Base-by-base conservation (phyloP, 2,888 invertebrate genomes). In the Athripsodes cinereus region DNA sequence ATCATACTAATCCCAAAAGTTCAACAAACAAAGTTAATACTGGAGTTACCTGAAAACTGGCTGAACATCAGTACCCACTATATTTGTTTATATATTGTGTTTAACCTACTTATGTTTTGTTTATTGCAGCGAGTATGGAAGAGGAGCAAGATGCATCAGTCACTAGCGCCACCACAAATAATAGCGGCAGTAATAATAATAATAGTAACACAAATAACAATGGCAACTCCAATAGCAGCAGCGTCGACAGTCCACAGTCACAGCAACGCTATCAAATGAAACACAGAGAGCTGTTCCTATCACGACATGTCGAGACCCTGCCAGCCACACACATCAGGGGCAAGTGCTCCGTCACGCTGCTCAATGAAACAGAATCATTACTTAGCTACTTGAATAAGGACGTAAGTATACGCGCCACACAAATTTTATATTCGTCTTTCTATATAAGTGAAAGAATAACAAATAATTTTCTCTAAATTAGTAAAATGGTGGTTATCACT, bases 321-420 rank as follows among this genome's bases (percentile, higher is more conserved):
- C 96, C 98, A 62, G 98, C 98, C 66, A 98, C 97, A 62, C 95
- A 97, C 81, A 99, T 99, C 70, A 86, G 99, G 72, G 99, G 97
- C 76, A 99, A 99, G 83, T 99, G 99, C 81, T 90, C 92, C 68
- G 99, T 99, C 69, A 97, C 97, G 67, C 83, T 99, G 69, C 88
- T 99, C 78, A 98, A 98, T 81, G 99, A 99, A 83, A 96, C 97
- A 59, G 99, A 99, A 81, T 92, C 95, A 67, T 84, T 96, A 70
- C 84, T 88, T 72, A 94, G 94, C 75, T 99, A 99, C 83, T 85
- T 98, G 73, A 91, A 92, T 81, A 96, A 94, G 84, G 93, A 94
- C 79, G 90, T 90, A 80, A 84, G 85, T 82, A 52, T 18, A 10
- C 35, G 31, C 11, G 31, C 6, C 31, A n/a, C n/a, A n/a, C n/a